These are phyloP conservation scores for Maniola jurtina DNA, from an alignment of 1,140 invertebrate species.

Conservation along the genomic window DNA sequence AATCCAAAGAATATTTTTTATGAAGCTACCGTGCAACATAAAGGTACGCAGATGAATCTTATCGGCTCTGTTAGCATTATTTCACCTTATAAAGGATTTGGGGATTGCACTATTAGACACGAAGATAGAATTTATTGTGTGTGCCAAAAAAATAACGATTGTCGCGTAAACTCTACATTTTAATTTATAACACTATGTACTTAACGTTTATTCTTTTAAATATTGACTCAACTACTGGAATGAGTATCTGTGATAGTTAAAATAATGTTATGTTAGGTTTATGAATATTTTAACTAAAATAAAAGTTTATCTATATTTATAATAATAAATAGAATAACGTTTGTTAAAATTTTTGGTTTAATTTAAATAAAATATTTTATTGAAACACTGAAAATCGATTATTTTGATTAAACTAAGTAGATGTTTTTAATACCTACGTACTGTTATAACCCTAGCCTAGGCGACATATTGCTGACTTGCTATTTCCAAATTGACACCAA, in stretches of 20 bases:
- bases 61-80: slow-evolving; percentile 52
- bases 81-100: slow-evolving; percentile 48
- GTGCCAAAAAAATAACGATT: slow-evolving; percentile 45
- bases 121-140: slow-evolving; percentile 59
- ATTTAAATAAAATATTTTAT: too few relatives aligned
- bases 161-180: slow-evolving; percentile 11
- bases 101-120: slow-evolving; percentile 45
- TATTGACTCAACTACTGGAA: neutral
- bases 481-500: too few relatives aligned
- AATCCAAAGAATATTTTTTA: slow-evolving; percentile 51
- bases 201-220: neutral
- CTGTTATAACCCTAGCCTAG: too few relatives aligned
- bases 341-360: too few relatives aligned
- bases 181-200: neutral
- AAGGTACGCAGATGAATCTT: slow-evolving; percentile 34
- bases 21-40: slow-evolving; percentile 51
- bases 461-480: too few relatives aligned
- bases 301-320: too few relatives aligned
- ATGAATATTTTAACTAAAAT: too few relatives aligned
- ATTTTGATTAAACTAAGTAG: too few relatives aligned
- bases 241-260: neutral
- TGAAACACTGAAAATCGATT: too few relatives aligned
- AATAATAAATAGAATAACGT: too few relatives aligned
- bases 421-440: too few relatives aligned
- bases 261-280: too few relatives aligned